Evolutionary conservation across 1,140 invertebrate species (phyloP).

Genomic region (Saxidomus purpurata): DNA sequence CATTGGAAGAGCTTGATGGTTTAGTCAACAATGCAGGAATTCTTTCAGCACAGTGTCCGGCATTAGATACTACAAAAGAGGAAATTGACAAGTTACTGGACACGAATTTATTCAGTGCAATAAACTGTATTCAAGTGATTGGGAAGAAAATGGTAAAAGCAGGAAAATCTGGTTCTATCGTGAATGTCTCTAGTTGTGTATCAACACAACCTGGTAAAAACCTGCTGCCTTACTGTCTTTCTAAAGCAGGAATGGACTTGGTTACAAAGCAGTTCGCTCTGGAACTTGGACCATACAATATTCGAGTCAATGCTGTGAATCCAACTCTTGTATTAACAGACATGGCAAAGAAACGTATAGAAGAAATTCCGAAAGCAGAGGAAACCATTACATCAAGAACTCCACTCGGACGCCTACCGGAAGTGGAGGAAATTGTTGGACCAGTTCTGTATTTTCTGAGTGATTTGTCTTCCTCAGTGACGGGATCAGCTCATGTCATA

Average conservation of each 20-base stretch:
- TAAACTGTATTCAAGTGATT: too few relatives aligned
- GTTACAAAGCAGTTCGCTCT: too few relatives aligned
- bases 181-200: too few relatives aligned
- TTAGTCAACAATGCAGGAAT: too few relatives aligned
- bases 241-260: conserved; percentile 90
- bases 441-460: conserved; percentile 93
- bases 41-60: too few relatives aligned
- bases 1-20: too few relatives aligned
- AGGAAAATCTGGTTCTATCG: too few relatives aligned
- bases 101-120: too few relatives aligned
- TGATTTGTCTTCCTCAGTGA: conserved; percentile 93
- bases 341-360: conserved; percentile 93
- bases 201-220: too few relatives aligned
- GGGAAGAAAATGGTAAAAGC: too few relatives aligned
- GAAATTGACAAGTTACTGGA: too few relatives aligned
- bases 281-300: conserved; percentile 94
- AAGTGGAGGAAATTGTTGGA: conserved; percentile 89
- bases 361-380: conserved; percentile 90
- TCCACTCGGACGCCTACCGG: conserved; percentile 90
- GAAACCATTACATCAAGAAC: conserved; percentile 91
- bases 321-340: conserved; percentile 94
- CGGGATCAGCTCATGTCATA: conserved; percentile 92
- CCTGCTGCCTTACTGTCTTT: conserved; percentile 91
- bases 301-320: conserved; percentile 95
- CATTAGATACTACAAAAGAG: too few relatives aligned